Base-by-base conservation (phyloP, 1,140 invertebrate genomes). In the Ganaspis sp. region DNA sequence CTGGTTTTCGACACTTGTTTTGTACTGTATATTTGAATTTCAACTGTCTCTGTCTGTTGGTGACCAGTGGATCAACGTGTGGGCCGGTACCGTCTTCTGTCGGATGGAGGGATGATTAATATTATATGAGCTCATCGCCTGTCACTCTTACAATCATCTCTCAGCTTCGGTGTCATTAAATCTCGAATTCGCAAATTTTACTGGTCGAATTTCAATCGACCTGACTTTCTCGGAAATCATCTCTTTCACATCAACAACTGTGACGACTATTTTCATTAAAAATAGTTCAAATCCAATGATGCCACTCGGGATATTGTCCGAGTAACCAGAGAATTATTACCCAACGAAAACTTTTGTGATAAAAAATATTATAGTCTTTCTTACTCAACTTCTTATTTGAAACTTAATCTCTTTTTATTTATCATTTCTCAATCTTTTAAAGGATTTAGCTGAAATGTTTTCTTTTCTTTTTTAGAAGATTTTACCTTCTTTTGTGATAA, bases 31-130 rank as follows among this genome's bases (percentile, higher is more conserved):
- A 78, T 85, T 72, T 87, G 85, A 34, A 34, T 34, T 34, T 34
- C 29, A 34, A 34, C 29, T 89, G 73, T 90, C 73, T 90, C 76
- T 90, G 85, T 91, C 88, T 87, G 86, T 88, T 90, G 86, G 85
- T 83, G 84, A 81, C 81, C 90, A 92, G 92, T 92, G 89, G 90
- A 91, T 89, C 90, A 90, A 83, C 90, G 90, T 72, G 92, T 92
- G 75, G 92, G 91, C 86, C 90, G 92, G 74, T 92, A 92, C 84
- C 91, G 91, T 84, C 92, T 92, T 87, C 89, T 92, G 69, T 92
- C 92, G 71, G 91, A 92, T 83, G 90, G 90, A 90, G 90, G 89
- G 85, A 90, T 91, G 88, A 91, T 91, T 88, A 90, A 91, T 86
- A 87, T 91, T 88, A 90, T 88, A 87, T 91, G 90, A 91, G 85